These are phyloP conservation scores for Gerris lacustris DNA, from an alignment of 2,888 invertebrate species.

Conservation along the genomic window DNA sequence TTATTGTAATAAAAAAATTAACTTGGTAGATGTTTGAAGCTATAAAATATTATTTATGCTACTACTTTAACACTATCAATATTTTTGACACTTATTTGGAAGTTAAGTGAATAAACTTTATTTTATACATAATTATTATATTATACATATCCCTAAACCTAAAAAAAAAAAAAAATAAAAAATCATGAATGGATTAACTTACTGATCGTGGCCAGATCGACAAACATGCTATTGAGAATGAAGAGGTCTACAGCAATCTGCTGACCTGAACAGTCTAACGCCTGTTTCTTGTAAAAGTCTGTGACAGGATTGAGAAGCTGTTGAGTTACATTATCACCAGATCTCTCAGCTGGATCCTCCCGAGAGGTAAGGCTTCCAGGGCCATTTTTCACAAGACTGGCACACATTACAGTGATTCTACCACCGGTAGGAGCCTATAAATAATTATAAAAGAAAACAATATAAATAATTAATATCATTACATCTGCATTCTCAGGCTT, in stretches of 20 bases:
- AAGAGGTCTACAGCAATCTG: conserved; percentile 94
- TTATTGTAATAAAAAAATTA: too few relatives aligned
- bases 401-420: conserved; percentile 86
- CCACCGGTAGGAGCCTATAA: conserved; percentile 77
- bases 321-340: conserved; percentile 68
- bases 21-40: too few relatives aligned
- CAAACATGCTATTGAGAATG: conserved; percentile 81
- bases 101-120: too few relatives aligned
- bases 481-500: too few relatives aligned
- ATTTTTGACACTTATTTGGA: too few relatives aligned
- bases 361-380: conserved; percentile 75
- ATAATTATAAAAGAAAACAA: not conserved
- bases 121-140: too few relatives aligned
- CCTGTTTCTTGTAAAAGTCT: conserved; percentile 93
- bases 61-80: too few relatives aligned
- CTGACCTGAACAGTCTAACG: conserved; percentile 90
- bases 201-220: conserved; percentile 88
- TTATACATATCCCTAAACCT: too few relatives aligned
- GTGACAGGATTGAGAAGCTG: conserved; percentile 71
- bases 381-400: conserved; percentile 72
- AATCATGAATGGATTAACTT: conserved; percentile 35
- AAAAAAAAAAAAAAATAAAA: too few relatives aligned
- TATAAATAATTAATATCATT: not conserved
- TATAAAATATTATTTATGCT: too few relatives aligned
- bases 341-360: conserved; percentile 77